Conservation (phyloP, 2,113 vertebrate genomes). For the Amblyornis subalaris region DNA sequence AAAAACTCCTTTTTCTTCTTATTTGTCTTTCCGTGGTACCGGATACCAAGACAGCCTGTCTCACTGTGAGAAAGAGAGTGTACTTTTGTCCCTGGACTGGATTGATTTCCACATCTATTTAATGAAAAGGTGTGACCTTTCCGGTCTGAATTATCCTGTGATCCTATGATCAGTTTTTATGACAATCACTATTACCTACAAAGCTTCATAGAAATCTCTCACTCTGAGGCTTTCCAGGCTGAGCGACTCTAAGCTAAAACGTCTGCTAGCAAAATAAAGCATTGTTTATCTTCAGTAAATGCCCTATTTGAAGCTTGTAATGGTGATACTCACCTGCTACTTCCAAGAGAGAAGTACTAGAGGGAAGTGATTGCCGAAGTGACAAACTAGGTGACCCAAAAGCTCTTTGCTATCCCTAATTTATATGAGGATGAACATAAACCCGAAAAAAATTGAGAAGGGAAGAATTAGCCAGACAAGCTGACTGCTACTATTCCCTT, state of each 20-base stretch:
- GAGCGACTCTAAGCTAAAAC: not conserved
- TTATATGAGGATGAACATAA: not conserved
- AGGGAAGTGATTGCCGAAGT: not conserved
- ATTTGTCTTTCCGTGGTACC: not conserved
- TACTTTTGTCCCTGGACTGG: not conserved
- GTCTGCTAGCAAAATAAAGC: not conserved
- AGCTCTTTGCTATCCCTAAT: not conserved
- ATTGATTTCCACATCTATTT: not conserved
- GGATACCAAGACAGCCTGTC: not conserved
- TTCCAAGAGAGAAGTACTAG: not conserved
- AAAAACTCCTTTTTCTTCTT: not conserved
- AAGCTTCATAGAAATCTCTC: not conserved
- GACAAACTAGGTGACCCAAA: not conserved
- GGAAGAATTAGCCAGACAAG: not conserved
- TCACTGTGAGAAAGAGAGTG: not conserved
- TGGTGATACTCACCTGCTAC: not conserved
- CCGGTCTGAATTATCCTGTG: not conserved
- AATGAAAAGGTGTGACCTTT: slow-evolving; percentile 5
- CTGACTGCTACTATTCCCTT: not conserved
- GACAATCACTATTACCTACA: not conserved
- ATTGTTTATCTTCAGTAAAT: not conserved
- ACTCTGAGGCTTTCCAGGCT: not conserved
- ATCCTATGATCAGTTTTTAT: not conserved
- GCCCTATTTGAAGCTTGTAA: not conserved
- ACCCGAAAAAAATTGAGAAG: not conserved